Evolutionary conservation across 1,140 invertebrate genomes (phyloP).

Genomic region (Holotrichia oblita): DNA sequence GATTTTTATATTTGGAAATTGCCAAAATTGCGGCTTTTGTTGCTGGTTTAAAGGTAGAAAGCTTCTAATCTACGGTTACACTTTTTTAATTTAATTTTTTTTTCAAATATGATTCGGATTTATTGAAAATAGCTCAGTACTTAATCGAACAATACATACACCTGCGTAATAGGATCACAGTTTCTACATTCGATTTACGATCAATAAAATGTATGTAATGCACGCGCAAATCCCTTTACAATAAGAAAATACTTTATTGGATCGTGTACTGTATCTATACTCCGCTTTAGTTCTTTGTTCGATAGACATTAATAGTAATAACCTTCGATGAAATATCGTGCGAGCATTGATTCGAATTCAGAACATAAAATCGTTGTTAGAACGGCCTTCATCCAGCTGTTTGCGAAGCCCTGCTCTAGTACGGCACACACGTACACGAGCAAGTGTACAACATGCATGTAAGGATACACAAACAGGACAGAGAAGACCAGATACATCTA

Average conservation of each 20-base stretch:
- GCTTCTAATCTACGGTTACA: too few species aligned
- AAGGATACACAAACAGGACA: neutral
- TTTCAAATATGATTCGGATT: too few species aligned
- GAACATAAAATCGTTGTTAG: constrained; percentile 28
- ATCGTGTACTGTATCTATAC: constrained; percentile 24
- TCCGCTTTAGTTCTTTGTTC: constrained; percentile 28
- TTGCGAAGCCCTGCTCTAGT: constrained; percentile 29
- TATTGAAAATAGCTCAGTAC: too few species aligned
- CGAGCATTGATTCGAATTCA: constrained; percentile 36
- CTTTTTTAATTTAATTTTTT: too few species aligned
- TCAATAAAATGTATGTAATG: neutral
- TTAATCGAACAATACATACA: constrained; percentile 17
- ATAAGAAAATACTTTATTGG: constrained; percentile 26
- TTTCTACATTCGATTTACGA: constrained; percentile 19
- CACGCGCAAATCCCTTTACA: constrained; percentile 20
- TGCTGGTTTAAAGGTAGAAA: too few species aligned
- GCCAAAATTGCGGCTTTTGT: too few species aligned
- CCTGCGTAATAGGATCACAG: neutral
- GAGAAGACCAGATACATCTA: constrained; percentile 35
- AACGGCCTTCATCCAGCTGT: constrained; percentile 26
- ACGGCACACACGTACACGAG: neutral
- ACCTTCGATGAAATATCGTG: constrained; percentile 31
- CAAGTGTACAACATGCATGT: neutral
- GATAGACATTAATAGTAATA: constrained; percentile 10
- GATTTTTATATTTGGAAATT: too few species aligned